Conservation (phyloP, 2,797 vertebrate genomes). For the Notolepis coatsorum region DNA sequence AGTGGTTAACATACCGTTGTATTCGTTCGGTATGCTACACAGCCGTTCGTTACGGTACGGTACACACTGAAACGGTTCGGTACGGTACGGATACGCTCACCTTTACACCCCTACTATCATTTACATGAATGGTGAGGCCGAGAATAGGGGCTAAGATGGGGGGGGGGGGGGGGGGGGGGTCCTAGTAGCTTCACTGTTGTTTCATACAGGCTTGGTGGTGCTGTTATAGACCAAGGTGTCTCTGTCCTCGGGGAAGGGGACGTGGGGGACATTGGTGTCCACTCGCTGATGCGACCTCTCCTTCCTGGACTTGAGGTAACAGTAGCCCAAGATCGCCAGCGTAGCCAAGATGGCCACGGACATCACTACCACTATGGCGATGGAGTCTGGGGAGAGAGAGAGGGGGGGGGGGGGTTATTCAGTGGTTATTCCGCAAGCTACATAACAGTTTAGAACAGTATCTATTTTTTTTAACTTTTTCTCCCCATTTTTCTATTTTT, state of each 20-base stretch:
- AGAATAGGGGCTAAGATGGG: background rate
- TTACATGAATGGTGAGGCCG: background rate
- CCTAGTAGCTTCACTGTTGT: too few species aligned
- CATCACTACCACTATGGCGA: constrained; percentile 83
- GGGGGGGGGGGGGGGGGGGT: too few species aligned
- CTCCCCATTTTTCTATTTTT: too few species aligned
- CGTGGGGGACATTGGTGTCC: constrained; percentile 59
- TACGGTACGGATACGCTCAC: too few species aligned
- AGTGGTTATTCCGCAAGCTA: background rate
- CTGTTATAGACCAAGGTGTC: constrained; percentile 87
- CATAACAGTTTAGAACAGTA: too few species aligned
- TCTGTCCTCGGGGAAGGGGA: constrained; percentile 76
- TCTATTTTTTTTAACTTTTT: too few species aligned
- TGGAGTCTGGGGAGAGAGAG: constrained; percentile 62
- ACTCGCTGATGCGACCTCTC: constrained; percentile 58
- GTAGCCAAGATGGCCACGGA: constrained; percentile 82
- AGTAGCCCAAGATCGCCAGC: constrained; percentile 85
- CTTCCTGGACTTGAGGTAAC: constrained; percentile 80
- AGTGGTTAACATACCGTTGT: too few species aligned
- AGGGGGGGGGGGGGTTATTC: background rate
- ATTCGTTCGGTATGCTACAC: too few species aligned
- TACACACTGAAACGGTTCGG: too few species aligned
- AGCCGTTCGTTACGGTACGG: too few species aligned
- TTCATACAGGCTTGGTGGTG: constrained; percentile 88
- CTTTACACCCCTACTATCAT: background rate